phyloP scores from a whole-genome alignment of 2,113 vertebrate genomes.

The Semnornis frantzii region DNA sequence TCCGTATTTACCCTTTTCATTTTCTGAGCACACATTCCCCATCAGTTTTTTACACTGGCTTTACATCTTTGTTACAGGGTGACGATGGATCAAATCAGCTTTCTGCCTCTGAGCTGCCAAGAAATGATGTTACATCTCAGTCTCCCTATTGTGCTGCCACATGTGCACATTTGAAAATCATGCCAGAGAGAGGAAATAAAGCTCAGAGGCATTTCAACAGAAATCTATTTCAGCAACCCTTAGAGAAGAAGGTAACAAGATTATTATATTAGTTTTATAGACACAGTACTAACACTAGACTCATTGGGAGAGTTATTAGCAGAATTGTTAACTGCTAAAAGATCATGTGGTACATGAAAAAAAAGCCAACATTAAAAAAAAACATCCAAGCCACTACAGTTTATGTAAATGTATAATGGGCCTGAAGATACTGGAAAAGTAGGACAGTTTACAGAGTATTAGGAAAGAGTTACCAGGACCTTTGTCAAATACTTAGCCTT shows the following conservation, averaged over 20 bases:
- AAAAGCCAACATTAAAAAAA: not conserved
- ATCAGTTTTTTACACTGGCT: not conserved
- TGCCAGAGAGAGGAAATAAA: not conserved
- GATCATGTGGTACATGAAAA: not conserved
- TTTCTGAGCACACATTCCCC: not conserved
- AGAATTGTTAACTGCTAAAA: not conserved
- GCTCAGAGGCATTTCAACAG: not conserved
- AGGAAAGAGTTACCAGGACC: not conserved
- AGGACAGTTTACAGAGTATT: not conserved
- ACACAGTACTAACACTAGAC: not conserved
- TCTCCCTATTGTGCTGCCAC: not conserved
- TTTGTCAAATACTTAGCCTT: not conserved
- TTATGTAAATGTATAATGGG: not conserved
- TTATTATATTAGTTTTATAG: not conserved
- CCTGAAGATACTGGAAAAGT: not conserved
- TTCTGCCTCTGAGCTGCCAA: not conserved
- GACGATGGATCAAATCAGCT: not conserved
- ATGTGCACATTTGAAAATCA: accelerated
- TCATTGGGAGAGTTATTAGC: not conserved
- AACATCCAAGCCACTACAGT: not conserved
- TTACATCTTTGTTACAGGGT: not conserved
- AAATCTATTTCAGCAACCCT: not conserved
- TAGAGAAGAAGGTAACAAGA: not conserved
- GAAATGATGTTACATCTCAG: not conserved
- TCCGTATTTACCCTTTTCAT: not conserved